These are phyloP conservation scores for Polyommatus icarus DNA, from an alignment of 2,888 invertebrate genomes.

Conservation along the genomic window DNA sequence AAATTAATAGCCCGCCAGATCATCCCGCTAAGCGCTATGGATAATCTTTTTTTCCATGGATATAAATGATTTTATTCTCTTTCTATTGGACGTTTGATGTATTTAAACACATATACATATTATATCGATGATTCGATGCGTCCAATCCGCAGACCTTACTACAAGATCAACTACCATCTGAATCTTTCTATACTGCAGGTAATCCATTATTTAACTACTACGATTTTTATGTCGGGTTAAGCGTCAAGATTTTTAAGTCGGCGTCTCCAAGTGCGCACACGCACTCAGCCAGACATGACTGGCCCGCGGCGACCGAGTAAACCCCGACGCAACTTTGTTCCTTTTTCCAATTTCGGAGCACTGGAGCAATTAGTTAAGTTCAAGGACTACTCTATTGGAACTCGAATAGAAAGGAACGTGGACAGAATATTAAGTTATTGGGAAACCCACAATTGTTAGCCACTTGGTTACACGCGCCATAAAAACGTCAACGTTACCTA, in stretches of 20 bases:
- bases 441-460: conserved; percentile 58
- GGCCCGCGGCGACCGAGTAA: conserved; percentile 63
- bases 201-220: neutral
- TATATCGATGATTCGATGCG: too few relatives aligned
- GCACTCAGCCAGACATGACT: conserved; percentile 53
- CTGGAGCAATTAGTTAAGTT: conserved; percentile 36
- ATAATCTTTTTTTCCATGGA: too few relatives aligned
- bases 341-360: conserved; percentile 43
- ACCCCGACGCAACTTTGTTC: conserved; percentile 50
- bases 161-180: too few relatives aligned
- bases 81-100: too few relatives aligned
- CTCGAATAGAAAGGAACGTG: conserved; percentile 38
- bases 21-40: too few relatives aligned
- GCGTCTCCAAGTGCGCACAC: conserved; percentile 44
- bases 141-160: too few relatives aligned
- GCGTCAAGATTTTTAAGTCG: neutral
- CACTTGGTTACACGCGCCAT: conserved; percentile 35
- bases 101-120: too few relatives aligned
- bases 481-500: neutral
- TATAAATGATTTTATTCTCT: too few relatives aligned
- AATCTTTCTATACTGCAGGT: too few relatives aligned
- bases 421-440: conserved; percentile 64
- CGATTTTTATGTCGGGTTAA: neutral
- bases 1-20: too few relatives aligned
- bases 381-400: conserved; percentile 32